These are phyloP conservation scores for Trichomycterus rosablanca DNA, from an alignment of 2,113 vertebrate genomes.

Conservation along the genomic window DNA sequence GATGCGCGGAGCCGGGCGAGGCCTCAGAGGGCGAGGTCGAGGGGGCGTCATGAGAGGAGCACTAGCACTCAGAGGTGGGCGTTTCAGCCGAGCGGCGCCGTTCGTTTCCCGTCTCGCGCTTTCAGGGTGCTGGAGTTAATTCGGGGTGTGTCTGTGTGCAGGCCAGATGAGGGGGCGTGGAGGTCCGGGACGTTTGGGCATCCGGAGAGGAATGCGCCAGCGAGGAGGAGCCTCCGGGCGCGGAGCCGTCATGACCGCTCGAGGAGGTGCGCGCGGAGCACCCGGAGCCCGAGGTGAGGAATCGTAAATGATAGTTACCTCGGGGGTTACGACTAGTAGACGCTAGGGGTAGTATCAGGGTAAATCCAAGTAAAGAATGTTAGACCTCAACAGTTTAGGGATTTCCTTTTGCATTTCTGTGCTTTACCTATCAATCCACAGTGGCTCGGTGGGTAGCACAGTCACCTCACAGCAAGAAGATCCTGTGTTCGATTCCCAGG, in stretches of 20 bases:
- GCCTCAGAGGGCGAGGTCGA: slow-evolving; percentile 76
- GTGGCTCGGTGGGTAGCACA: no score
- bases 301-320: background rate
- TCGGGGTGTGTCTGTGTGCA: slow-evolving; percentile 18
- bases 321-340: no score
- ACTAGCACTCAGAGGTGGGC: slow-evolving; percentile 81
- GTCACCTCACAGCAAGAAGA: no score
- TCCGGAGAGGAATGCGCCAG: slow-evolving; percentile 73
- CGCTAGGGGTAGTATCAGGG: no score
- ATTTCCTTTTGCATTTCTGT: no score
- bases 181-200: slow-evolving; percentile 73
- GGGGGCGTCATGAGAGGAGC: slow-evolving; percentile 80
- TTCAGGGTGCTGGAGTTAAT: no score
- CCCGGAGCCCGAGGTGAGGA: slow-evolving; percentile 73
- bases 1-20: slow-evolving; percentile 77
- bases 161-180: slow-evolving; percentile 79
- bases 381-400: no score
- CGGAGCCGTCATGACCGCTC: slow-evolving; percentile 72
- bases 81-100: no score
- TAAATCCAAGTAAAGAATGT: no score
- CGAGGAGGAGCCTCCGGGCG: slow-evolving; percentile 75
- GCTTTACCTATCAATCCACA: no score
- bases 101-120: no score
- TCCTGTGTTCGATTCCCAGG: no score
- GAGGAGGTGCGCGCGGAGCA: slow-evolving; percentile 77